phyloP scores from a whole-genome alignment of 92 coral and sea anemone species.

The Actinernus sp. region DNA sequence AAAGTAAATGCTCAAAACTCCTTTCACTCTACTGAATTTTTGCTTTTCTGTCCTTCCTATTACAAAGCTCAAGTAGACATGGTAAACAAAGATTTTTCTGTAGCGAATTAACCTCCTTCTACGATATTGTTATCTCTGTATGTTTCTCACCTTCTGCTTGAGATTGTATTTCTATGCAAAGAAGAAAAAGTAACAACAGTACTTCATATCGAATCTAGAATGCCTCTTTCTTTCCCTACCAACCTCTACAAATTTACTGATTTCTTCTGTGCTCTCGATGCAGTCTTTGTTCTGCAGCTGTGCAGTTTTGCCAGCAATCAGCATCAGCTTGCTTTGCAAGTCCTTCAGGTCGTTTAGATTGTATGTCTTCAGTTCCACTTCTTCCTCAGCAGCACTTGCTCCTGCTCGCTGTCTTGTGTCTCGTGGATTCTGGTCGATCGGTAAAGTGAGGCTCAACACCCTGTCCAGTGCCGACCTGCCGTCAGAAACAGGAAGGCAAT shows the following conservation, averaged over 20 bases:
- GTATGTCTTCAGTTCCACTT: slow-evolving; percentile 49
- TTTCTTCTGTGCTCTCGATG: slow-evolving; percentile 71
- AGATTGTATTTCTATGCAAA: background rate
- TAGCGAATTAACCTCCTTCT: no score
- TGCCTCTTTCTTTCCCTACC: background rate
- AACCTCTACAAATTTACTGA: slow-evolving; percentile 84
- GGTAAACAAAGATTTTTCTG: no score
- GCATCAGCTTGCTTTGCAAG: slow-evolving; percentile 92
- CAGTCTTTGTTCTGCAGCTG: slow-evolving; percentile 58
- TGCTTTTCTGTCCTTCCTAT: no score
- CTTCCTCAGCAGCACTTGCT: slow-evolving; percentile 18
- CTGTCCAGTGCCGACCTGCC: background rate
- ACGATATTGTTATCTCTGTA: no score
- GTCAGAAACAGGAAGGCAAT: background rate
- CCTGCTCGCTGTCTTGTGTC: background rate
- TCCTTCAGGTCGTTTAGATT: slow-evolving; percentile 84
- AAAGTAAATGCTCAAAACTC: no score
- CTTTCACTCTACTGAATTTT: no score
- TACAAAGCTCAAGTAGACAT: no score
- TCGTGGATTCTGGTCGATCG: slow-evolving; percentile 9
- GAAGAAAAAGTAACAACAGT: background rate
- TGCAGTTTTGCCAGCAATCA: slow-evolving; percentile 93
- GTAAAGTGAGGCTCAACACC: slow-evolving; percentile 11
- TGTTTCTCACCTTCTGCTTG: no score
- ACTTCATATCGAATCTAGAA: background rate